Percentiles rank a stretch among this genome's conserved stretches.
These are phyloP conservation scores for Actinia tenebrosa DNA, from an alignment of 64 coral and sea anemone genomes.

Conservation along the genomic window DNA sequence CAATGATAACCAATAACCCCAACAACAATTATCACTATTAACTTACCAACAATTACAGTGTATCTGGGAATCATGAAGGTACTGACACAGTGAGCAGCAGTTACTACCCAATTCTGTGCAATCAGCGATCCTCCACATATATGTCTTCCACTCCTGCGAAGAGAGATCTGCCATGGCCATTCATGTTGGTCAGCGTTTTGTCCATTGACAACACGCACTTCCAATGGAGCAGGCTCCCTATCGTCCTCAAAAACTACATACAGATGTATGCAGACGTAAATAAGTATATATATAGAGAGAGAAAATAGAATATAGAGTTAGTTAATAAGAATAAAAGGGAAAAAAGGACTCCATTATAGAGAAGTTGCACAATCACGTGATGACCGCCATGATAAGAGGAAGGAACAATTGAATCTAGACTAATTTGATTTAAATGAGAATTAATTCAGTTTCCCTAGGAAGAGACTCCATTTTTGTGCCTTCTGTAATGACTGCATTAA, in stretches of 20 bases:
- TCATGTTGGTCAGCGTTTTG: slow-evolving; percentile 59
- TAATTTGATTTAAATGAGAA: too few species aligned
- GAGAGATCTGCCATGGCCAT: slow-evolving; percentile 87
- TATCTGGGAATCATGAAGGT: neutral
- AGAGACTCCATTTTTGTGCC: too few species aligned
- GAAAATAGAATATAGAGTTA: neutral
- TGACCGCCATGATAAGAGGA: too few species aligned
- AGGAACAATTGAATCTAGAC: too few species aligned
- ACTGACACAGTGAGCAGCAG: slow-evolving; percentile 56
- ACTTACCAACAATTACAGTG: slow-evolving; percentile 16
- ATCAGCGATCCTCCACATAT: slow-evolving; percentile 62
- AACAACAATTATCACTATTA: neutral
- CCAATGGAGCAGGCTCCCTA: neutral
- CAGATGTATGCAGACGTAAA: neutral
- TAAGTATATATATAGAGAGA: neutral
- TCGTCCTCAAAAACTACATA: neutral
- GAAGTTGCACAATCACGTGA: too few species aligned
- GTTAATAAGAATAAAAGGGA: neutral
- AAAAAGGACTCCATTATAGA: too few species aligned
- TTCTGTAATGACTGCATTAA: too few species aligned
- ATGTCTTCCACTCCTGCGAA: slow-evolving; percentile 3
- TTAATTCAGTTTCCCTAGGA: too few species aligned
- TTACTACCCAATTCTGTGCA: slow-evolving; percentile 7
- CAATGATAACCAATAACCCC: neutral
- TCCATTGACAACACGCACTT: slow-evolving; percentile 48